Evolutionary conservation across 2,797 vertebrate genomes (phyloP).

Genomic region (Pelobates cultripes): DNA sequence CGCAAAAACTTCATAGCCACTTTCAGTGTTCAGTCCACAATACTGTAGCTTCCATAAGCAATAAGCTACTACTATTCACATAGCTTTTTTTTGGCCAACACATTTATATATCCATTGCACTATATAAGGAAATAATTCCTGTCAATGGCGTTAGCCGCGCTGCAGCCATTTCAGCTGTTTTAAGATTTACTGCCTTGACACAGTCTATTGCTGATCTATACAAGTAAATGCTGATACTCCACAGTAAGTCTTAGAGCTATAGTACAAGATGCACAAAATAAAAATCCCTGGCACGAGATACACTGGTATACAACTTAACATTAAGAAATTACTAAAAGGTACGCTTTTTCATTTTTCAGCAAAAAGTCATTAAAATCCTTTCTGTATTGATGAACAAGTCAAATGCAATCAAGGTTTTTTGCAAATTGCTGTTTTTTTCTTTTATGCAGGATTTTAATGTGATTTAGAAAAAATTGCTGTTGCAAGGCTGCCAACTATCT

Average conservation of each 20-base stretch:
- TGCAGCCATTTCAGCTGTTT: slow-evolving; percentile 31
- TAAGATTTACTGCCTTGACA: slow-evolving; percentile 9
- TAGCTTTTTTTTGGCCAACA: too few species aligned
- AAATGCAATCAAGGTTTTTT: slow-evolving; percentile 6
- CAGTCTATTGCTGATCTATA: slow-evolving; percentile 16
- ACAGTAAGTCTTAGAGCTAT: slow-evolving; percentile 1
- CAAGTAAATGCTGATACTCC: not conserved
- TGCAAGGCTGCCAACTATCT: slow-evolving; percentile 26
- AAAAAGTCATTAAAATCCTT: slow-evolving; percentile 4
- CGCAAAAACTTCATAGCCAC: too few species aligned
- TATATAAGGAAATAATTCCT: slow-evolving; percentile 13
- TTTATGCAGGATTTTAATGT: slow-evolving; percentile 19
- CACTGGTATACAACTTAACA: slow-evolving; percentile 11
- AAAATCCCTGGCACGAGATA: not conserved
- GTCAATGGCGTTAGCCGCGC: slow-evolving; percentile 12
- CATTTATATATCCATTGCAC: too few species aligned
- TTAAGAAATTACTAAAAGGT: slow-evolving; percentile 14
- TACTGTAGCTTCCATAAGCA: too few species aligned
- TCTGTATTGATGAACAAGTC: slow-evolving; percentile 16
- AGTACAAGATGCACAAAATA: not conserved
- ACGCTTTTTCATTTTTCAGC: slow-evolving; percentile 23
- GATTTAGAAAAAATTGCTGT: slow-evolving; percentile 9
- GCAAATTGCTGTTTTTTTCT: slow-evolving; percentile 19
- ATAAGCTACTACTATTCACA: too few species aligned
- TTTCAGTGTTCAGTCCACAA: too few species aligned